A percentile compares a stretch with the other conserved stretches of the same genome.
Evolutionary conservation across 1,140 invertebrate genomes (phyloP).

Genomic region (Pseudachorutes palmiensis): DNA sequence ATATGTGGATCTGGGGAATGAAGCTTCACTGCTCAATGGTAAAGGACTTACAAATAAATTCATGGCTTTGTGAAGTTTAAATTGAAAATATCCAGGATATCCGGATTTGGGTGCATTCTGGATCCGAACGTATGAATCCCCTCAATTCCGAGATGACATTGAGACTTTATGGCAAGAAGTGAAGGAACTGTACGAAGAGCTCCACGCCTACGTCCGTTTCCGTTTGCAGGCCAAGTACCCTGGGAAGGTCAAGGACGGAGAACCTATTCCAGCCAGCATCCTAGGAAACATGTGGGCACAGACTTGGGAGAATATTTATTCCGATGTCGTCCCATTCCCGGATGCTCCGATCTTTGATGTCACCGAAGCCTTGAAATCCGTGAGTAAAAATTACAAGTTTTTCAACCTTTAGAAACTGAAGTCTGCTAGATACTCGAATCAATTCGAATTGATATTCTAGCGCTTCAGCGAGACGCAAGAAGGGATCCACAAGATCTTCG

Average conservation of each 20-base stretch:
- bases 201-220: slow-evolving; percentile 80
- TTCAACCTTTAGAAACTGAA: no score
- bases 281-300: slow-evolving; percentile 83
- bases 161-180: slow-evolving; percentile 68
- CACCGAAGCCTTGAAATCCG: slow-evolving; percentile 35
- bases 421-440: no score
- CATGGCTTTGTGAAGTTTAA: slow-evolving; percentile 4
- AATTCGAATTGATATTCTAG: slow-evolving; percentile 6
- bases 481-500: slow-evolving; percentile 10
- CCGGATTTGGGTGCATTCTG: slow-evolving; percentile 45
- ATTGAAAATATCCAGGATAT: slow-evolving; percentile 14
- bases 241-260: slow-evolving; percentile 55
- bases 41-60: slow-evolving; percentile 10
- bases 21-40: slow-evolving; percentile 51
- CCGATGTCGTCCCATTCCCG: slow-evolving; percentile 39
- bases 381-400: no score
- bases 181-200: slow-evolving; percentile 72
- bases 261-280: slow-evolving; percentile 82
- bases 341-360: slow-evolving; percentile 39
- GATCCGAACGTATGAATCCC: slow-evolving; percentile 67
- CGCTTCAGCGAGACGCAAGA: not conserved
- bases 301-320: slow-evolving; percentile 54
- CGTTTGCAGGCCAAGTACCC: slow-evolving; percentile 66
- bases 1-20: slow-evolving; percentile 54
- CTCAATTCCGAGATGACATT: slow-evolving; percentile 42